Evolutionary conservation across 2,113 vertebrate species (phyloP).

Genomic region (Microtus ochrogaster): DNA sequence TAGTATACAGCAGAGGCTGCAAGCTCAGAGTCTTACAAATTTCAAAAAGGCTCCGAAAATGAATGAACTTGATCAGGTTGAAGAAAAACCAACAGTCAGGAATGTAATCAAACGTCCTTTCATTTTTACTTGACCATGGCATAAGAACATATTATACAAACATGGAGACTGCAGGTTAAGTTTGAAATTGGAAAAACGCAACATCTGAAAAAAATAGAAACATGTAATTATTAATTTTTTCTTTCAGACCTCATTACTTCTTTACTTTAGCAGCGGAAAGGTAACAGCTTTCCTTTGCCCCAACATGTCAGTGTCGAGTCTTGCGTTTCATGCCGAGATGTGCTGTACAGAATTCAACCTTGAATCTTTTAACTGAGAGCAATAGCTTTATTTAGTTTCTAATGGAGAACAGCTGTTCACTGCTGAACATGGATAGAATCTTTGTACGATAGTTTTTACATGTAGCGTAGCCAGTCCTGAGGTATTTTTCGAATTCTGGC

Average conservation of each 20-base stretch:
- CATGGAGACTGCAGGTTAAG: constrained; percentile 51
- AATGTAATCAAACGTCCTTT: constrained; percentile 68
- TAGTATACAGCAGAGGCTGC: not conserved
- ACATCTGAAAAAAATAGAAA: constrained; percentile 60
- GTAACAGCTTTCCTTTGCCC: constrained; percentile 74
- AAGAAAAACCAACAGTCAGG: constrained; percentile 55
- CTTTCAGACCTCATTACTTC: constrained; percentile 71
- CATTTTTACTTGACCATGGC: constrained; percentile 52
- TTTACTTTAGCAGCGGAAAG: constrained; percentile 74
- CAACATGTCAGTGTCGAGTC: constrained; percentile 67
- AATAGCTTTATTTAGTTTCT: constrained; percentile 77
- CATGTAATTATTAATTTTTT: constrained; percentile 73
- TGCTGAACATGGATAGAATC: constrained; percentile 72
- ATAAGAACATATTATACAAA: constrained; percentile 38
- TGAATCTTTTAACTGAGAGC: constrained; percentile 78
- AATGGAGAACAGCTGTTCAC: constrained; percentile 81
- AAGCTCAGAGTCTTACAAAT: constrained; percentile 40
- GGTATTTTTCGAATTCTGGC: constrained; percentile 68
- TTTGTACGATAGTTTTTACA: constrained; percentile 76
- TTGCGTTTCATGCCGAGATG: constrained; percentile 79
- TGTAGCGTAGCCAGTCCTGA: constrained; percentile 67
- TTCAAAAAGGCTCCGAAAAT: constrained; percentile 48
- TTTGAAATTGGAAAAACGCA: constrained; percentile 66
- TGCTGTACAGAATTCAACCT: constrained; percentile 77
- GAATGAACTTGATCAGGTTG: not conserved